phyloP scores from a whole-genome alignment of 2,797 vertebrate species.

The Triplophysa yarkandensis region DNA sequence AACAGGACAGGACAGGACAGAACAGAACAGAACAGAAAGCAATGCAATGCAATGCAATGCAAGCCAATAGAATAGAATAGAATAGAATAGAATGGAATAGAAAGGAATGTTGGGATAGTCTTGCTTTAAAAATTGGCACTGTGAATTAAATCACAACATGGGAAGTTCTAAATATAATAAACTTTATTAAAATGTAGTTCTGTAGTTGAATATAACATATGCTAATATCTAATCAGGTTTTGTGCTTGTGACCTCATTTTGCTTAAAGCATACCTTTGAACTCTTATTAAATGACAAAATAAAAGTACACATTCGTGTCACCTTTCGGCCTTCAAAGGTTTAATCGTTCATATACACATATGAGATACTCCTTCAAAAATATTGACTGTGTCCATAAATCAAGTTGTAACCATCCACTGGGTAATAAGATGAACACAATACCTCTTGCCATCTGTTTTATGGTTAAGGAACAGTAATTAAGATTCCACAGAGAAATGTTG shows the following conservation, averaged over 20 bases:
- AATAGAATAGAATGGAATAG: too few relatives aligned
- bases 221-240: background rate
- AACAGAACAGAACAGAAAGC: background rate
- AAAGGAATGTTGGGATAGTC: too few relatives aligned
- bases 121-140: too few relatives aligned
- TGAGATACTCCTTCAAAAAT: constrained; percentile 46
- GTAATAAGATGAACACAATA: constrained; percentile 58
- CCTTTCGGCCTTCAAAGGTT: constrained; percentile 9
- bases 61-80: background rate
- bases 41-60: too few relatives aligned
- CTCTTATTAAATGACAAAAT: background rate
- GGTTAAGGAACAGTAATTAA: constrained; percentile 62
- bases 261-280: background rate
- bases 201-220: background rate
- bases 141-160: too few relatives aligned
- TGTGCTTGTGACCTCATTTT: background rate
- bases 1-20: background rate
- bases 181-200: background rate
- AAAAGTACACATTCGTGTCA: background rate
- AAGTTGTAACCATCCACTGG: constrained; percentile 55
- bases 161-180: too few relatives aligned
- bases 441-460: constrained; percentile 62
- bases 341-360: constrained; percentile 5
- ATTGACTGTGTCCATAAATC: constrained; percentile 58
- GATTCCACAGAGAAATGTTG: constrained; percentile 55